Conservation (phyloP, 2,797 vertebrate species). For the Falco novaeseelandiae region DNA sequence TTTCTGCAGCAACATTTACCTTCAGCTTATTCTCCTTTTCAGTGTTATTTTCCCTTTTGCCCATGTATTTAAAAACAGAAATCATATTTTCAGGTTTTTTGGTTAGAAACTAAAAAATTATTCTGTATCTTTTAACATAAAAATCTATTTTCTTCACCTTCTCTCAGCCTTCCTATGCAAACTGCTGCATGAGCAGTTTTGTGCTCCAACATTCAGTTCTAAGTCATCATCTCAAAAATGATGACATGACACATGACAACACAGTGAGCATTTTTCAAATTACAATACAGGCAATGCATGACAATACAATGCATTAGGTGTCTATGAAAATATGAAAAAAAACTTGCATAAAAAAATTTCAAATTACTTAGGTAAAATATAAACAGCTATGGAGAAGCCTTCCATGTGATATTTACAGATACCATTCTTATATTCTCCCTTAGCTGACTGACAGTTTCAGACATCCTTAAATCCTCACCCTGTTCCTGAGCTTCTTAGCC, state of each 20-base stretch:
- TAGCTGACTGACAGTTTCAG: background rate
- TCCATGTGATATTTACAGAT: background rate
- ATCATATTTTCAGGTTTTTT: background rate
- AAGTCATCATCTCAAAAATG: background rate
- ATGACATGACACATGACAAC: background rate
- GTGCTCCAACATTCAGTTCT: background rate
- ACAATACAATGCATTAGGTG: background rate
- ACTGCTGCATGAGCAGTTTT: background rate
- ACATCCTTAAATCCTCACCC: background rate
- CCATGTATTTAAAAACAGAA: background rate
- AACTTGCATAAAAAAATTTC: background rate
- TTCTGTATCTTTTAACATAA: background rate
- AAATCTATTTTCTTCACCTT: background rate
- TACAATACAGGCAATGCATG: background rate
- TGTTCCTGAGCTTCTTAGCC: background rate
- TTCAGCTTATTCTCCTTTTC: background rate
- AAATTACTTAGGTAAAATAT: background rate
- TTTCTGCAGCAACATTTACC: background rate
- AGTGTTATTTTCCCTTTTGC: background rate
- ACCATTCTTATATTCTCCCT: background rate
- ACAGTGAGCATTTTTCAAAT: background rate
- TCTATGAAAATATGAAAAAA: background rate
- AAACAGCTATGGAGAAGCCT: background rate
- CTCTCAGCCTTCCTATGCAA: background rate
- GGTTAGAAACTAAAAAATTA: background rate